These are phyloP conservation scores for Platycheirus albimanus DNA, from an alignment of 2,888 invertebrate genomes.

Conservation along the genomic window DNA sequence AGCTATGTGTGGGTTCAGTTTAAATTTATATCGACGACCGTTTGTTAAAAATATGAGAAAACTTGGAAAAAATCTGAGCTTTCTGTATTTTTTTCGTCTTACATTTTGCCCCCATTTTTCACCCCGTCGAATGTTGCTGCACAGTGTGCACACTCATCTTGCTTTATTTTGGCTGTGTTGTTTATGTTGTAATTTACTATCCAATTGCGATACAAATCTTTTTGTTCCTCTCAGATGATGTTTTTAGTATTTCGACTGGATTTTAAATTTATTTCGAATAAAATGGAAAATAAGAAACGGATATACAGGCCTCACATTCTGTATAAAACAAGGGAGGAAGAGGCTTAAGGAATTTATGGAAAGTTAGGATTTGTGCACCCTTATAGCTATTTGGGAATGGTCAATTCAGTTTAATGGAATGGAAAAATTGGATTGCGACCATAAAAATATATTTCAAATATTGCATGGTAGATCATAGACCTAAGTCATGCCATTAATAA, in stretches of 20 bases:
- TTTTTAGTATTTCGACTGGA: slow-evolving; percentile 7
- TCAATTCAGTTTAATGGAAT: slow-evolving; percentile 26
- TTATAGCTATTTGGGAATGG: background rate
- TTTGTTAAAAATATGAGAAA: slow-evolving; percentile 7
- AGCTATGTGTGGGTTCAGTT: slow-evolving; percentile 1
- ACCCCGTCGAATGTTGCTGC: background rate
- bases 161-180: background rate
- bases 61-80: background rate
- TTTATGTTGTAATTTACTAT: slow-evolving; percentile 27
- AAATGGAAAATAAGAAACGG: slow-evolving; percentile 12
- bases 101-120: background rate
- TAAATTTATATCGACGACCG: background rate
- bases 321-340: slow-evolving; percentile 21
- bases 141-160: background rate
- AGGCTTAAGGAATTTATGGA: slow-evolving; percentile 10
- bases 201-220: slow-evolving; percentile 34
- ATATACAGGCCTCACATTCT: slow-evolving; percentile 14
- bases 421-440: slow-evolving; percentile 27
- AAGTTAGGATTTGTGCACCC: slow-evolving; percentile 9
- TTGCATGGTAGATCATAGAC: slow-evolving; percentile 9
- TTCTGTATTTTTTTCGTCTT: background rate
- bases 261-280: slow-evolving; percentile 26
- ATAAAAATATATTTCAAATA: slow-evolving; percentile 13
- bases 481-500: background rate
- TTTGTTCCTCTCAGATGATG: background rate